Conservation (phyloP, 1,140 invertebrate species). For the Diprion similis region DNA sequence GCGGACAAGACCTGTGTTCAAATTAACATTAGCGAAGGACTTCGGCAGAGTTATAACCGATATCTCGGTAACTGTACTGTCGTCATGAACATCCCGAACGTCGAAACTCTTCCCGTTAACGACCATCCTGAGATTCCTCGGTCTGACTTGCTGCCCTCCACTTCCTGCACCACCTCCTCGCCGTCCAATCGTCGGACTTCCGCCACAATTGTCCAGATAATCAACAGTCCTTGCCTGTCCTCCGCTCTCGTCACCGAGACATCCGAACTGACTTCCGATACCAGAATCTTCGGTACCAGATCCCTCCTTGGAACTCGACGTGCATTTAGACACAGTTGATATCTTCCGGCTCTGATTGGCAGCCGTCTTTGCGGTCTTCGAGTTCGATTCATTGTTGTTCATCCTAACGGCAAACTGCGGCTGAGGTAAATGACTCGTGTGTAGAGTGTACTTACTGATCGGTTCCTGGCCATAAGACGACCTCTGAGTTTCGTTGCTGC, state of each 20-base stretch:
- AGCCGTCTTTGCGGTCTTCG: slow-evolving; percentile 76
- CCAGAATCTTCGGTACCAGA: slow-evolving; percentile 69
- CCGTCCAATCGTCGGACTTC: slow-evolving; percentile 41
- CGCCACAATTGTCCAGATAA: slow-evolving; percentile 44
- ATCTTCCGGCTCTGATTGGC: slow-evolving; percentile 67
- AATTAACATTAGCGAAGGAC: slow-evolving; percentile 39
- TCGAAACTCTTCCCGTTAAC: slow-evolving; percentile 67
- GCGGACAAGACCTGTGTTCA: slow-evolving; percentile 58
- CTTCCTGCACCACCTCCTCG: slow-evolving; percentile 27
- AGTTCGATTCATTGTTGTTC: slow-evolving; percentile 64
- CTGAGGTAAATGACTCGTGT: slow-evolving; percentile 73
- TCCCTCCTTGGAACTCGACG: slow-evolving; percentile 58
- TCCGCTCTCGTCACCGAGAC: slow-evolving; percentile 42
- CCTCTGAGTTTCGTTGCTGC: slow-evolving; percentile 26
- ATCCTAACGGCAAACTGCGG: slow-evolving; percentile 74
- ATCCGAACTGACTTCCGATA: slow-evolving; percentile 64
- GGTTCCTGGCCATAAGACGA: slow-evolving; percentile 43
- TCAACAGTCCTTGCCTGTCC: slow-evolving; percentile 41
- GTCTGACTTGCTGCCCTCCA: slow-evolving; percentile 50
- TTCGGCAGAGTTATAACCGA: slow-evolving; percentile 65
- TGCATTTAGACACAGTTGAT: slow-evolving; percentile 43
- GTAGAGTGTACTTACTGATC: slow-evolving; percentile 71
- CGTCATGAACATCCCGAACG: slow-evolving; percentile 66
- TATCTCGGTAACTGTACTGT: slow-evolving; percentile 65
- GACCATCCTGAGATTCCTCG: slow-evolving; percentile 66